A percentile compares a stretch with the other conserved stretches of the same genome.
Evolutionary conservation across 2,888 invertebrate species (phyloP).

Genomic region (Phyllotreta cruciferae): DNA sequence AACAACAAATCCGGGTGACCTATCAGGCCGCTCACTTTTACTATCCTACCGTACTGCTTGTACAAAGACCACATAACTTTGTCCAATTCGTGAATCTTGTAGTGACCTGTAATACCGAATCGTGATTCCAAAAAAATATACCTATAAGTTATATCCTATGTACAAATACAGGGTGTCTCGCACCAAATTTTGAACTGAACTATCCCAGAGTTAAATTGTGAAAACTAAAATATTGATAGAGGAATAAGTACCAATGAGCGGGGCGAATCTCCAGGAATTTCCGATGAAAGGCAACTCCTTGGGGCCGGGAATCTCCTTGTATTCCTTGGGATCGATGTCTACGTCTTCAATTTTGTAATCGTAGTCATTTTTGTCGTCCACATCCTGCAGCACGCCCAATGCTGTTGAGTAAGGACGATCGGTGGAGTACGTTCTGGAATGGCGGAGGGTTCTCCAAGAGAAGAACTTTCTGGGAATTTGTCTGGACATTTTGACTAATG

Average conservation of each 20-base stretch:
- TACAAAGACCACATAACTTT: constrained; percentile 67
- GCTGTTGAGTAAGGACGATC: constrained; percentile 54
- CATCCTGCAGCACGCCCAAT: constrained; percentile 44
- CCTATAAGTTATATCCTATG: neutral
- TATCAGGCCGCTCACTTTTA: constrained; percentile 73
- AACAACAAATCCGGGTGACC: constrained; percentile 80
- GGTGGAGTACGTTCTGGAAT: constrained; percentile 39
- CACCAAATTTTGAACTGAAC: too few species aligned
- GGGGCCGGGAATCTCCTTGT: constrained; percentile 77
- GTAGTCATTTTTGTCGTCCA: constrained; percentile 39
- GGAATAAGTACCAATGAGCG: constrained; percentile 65
- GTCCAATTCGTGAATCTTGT: constrained; percentile 66
- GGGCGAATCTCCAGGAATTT: constrained; percentile 82
- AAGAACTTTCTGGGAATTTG: constrained; percentile 31
- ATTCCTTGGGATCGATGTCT: constrained; percentile 58
- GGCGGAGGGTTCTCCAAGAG: constrained; percentile 8
- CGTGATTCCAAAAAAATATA: constrained; percentile 14
- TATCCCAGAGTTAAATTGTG: too few species aligned
- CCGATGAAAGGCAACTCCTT: constrained; percentile 76
- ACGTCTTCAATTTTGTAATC: constrained; percentile 37
- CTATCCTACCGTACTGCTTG: constrained; percentile 66
- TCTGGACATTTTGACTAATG: constrained; percentile 31
- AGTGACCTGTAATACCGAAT: constrained; percentile 65
- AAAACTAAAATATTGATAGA: constrained; percentile 4
- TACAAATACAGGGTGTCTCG: too few species aligned